These are phyloP conservation scores for Epiblema foenella DNA, from an alignment of 2,888 invertebrate genomes.

Conservation along the genomic window DNA sequence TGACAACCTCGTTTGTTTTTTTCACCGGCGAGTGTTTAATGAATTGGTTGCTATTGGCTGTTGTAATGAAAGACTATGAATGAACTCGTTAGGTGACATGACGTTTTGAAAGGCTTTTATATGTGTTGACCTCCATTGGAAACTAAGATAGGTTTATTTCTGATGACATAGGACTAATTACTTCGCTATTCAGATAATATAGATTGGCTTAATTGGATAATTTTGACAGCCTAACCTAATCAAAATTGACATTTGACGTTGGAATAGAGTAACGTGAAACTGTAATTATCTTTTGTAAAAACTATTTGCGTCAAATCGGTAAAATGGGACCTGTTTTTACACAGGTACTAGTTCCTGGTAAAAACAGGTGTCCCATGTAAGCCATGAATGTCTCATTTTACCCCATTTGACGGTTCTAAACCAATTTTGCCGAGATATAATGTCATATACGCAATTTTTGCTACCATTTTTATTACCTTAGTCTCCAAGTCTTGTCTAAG, in stretches of 20 bases:
- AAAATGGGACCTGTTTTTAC: no score
- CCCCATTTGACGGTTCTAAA: no score
- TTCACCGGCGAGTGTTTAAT: conserved; percentile 51
- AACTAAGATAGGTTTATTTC: conserved; percentile 38
- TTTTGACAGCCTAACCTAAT: conserved; percentile 22
- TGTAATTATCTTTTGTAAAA: no score
- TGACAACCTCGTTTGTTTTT: conserved; percentile 59
- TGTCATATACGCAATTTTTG: no score
- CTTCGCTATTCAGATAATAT: conserved; percentile 36
- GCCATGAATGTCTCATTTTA: no score
- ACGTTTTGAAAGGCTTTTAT: conserved; percentile 44
- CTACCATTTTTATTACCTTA: no score
- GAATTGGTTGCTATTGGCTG: conserved; percentile 53
- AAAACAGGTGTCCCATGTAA: no score
- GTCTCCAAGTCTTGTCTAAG: no score
- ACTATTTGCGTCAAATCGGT: no score
- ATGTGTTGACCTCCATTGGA: conserved; percentile 35
- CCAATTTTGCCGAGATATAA: no score
- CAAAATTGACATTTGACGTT: conserved; percentile 23
- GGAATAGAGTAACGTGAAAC: no score
- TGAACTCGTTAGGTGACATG: conserved; percentile 53
- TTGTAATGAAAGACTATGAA: conserved; percentile 54
- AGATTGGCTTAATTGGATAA: background rate
- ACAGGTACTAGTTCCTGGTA: no score
- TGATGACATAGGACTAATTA: conserved; percentile 31